Base-by-base conservation (phyloP, 2,113 vertebrate genomes). In the Odobenus rosmarus region DNA sequence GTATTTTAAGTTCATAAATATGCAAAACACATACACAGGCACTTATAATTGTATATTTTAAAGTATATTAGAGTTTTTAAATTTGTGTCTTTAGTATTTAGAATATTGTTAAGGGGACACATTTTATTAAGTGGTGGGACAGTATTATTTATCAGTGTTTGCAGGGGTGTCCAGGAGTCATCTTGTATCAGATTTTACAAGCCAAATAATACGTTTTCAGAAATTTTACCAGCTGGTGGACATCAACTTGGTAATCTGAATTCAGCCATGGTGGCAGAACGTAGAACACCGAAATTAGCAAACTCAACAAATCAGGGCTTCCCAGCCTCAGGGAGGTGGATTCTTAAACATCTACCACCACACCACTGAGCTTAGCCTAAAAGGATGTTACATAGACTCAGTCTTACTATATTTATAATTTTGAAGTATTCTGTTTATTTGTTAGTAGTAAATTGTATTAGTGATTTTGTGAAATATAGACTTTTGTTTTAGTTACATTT, bases 401-500 rank as follows among this genome's bases (percentile, higher is more conserved):
- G 24, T 55, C 39, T 21, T 61, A 69, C 51, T 33, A 9, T 13
- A 31, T 62, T 86, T 36, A 59, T 46, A 57, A 74, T 61, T 89
- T 81, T 81, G 15, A 94, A 80, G 42, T 69, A 46, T 21, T 85
- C 24, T 57, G 13, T 81, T 49, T 59, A 42, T 83, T 46, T 19
- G 69, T 88, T 49, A 49, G 15, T 59, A 69, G 19, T 72, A 59
- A 55, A 62, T 46, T 88, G 24, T 26, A 71, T 3, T 49, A 81
- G 1, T 77, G 28, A 84, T 90, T 81, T 79, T 67, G 26, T 88
- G 86, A 93, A 96, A 64, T 88, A 67, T 13, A 4, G 4, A 93
- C 23, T 86, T 89, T 57, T 62, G 28, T 42, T 96, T 89, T 55
- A 61, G 15, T 87, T 86, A 87, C 28, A 53, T 71, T 87, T 95